Evolutionary conservation across 2,888 invertebrate genomes (phyloP), one percentile per base, ranked within the genome.

Genomic region (Dicranocentrus wangi): DNA sequence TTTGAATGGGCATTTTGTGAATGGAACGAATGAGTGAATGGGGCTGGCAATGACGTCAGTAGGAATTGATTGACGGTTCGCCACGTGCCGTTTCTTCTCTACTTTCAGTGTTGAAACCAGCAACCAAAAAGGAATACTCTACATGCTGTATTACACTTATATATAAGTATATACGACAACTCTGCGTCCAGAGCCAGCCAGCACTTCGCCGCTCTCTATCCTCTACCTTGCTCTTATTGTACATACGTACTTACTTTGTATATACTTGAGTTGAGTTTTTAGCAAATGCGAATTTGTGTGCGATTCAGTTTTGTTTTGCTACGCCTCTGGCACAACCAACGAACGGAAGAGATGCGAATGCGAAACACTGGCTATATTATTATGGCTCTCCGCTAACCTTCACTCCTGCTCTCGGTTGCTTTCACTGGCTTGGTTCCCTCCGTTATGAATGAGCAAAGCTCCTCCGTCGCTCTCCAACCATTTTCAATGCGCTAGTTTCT

Each of bases 51-150:
- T 93, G 93, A 93, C 93, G 93, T 93, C 93, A 93, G 91, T 88
- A 79, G 82, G 91, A 92, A 92, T 92, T 92, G 92, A 91, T 91
- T 92, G 91, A 91, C 90, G 89, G 89, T 89, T 88, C 88, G 90
- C 90, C 87, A 91, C 91, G 87, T 87, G 87, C 86, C 86, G 83
- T 86, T 85, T 82, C 83, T 39, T 53, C 28, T 21, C 23, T 21
- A 23, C 19, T 7, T 23, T 55, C 55, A 21, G 2, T 21, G 55
- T 23, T 55, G 21, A 47, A 3, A 17, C 5, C 23, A 23, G 2
- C 55, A 19, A 23, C 39, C 39, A 39, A 7, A 13, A 13, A 39
- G 39, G 8, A 8, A 7, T 13, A 39, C 39, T 39, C 39, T 39
- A 13, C 39, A 39, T 39, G 39, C 39, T 39, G 39, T 39, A 39